These are phyloP conservation scores for Sapajus apella DNA, from an alignment of 2,113 vertebrate genomes.

Conservation along the genomic window DNA sequence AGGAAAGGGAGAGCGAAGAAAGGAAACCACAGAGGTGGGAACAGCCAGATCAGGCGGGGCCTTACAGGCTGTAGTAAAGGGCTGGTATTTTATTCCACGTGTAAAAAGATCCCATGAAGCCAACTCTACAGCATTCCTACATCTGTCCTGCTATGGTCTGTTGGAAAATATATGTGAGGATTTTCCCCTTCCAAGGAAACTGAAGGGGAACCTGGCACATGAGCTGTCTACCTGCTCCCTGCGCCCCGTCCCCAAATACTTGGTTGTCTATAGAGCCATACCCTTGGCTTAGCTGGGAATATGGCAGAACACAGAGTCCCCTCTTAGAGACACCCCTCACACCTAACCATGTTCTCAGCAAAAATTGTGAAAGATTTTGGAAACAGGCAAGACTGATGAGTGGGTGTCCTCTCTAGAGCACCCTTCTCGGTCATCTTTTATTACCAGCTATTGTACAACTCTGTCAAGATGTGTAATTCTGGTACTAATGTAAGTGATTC, in stretches of 20 bases:
- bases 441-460: not conserved
- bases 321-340: not conserved
- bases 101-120: not conserved
- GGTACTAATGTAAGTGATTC: not conserved
- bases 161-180: not conserved
- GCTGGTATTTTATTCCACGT: not conserved
- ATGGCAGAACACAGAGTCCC: not conserved
- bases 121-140: not conserved
- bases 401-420: not conserved
- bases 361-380: not conserved
- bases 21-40: not conserved
- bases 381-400: not conserved
- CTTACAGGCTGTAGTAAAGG: not conserved
- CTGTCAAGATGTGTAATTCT: not conserved
- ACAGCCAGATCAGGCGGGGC: not conserved
- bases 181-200: not conserved
- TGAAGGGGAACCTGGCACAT: not conserved
- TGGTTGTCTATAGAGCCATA: not conserved
- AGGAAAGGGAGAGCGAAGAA: not conserved
- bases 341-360: not conserved
- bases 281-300: not conserved
- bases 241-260: not conserved
- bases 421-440: not conserved
- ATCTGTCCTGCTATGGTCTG: not conserved
- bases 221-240: not conserved